Percentiles rank a stretch among this genome's conserved stretches.
Evolutionary conservation across 1,140 invertebrate genomes (phyloP).

Genomic region (Lithobius niger): DNA sequence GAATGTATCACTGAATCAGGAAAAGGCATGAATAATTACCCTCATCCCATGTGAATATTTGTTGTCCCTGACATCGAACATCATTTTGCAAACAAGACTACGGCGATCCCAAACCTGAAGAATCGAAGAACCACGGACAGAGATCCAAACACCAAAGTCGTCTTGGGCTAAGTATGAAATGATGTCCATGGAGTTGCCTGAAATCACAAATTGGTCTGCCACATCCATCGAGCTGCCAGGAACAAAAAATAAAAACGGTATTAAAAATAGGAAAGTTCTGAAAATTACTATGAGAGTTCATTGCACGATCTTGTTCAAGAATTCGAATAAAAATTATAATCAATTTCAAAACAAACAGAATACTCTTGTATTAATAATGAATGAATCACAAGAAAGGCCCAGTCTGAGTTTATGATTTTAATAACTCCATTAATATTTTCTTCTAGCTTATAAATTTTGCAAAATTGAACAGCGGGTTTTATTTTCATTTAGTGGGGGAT

Average conservation of each 20-base stretch:
- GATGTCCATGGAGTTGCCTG: conserved; percentile 31
- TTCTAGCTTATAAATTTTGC: no score
- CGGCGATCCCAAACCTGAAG: conserved; percentile 38
- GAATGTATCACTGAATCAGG: no score
- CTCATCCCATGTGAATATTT: conserved; percentile 31
- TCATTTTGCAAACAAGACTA: conserved; percentile 33
- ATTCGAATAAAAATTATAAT: no score
- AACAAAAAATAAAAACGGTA: conserved; percentile 8
- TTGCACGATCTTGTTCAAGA: no score
- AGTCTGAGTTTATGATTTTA: neutral
- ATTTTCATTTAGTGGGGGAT: no score
- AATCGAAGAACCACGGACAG: conserved; percentile 36
- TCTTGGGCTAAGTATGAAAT: conserved; percentile 27
- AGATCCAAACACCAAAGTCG: conserved; percentile 36
- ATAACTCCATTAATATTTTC: no score
- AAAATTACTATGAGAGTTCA: no score
- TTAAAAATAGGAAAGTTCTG: neutral
- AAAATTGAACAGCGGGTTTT: no score
- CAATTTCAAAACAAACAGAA: no score
- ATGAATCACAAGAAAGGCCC: neutral
- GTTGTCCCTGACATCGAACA: conserved; percentile 37
- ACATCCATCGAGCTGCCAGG: conserved; percentile 33
- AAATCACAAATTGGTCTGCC: conserved; percentile 35
- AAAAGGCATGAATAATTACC: conserved; percentile 24
- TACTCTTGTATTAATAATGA: no score